Percentiles rank a stretch among this genome's conserved stretches.
These are phyloP conservation scores for Dromiciops gliroides DNA, from an alignment of 2,113 vertebrate species.

Conservation along the genomic window DNA sequence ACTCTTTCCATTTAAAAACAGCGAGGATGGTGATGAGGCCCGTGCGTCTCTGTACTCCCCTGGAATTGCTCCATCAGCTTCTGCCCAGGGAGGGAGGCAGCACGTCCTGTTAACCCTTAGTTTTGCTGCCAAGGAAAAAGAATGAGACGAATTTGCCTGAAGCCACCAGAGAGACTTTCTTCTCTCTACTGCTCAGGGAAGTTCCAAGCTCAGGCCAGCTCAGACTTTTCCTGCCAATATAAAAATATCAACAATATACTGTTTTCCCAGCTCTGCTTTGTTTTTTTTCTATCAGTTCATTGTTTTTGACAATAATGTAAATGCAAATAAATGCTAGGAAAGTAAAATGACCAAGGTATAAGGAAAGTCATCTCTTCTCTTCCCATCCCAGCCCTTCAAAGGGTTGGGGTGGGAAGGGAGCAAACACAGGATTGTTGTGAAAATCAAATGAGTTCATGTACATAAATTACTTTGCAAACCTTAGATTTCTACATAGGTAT, in stretches of 20 bases:
- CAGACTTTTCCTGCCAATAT: neutral
- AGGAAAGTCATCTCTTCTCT: too few species aligned
- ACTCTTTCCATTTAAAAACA: conserved; percentile 3
- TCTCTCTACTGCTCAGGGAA: neutral
- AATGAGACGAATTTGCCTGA: neutral
- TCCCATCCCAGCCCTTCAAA: too few species aligned
- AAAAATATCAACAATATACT: neutral
- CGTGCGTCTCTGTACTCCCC: neutral
- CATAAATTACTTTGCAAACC: too few species aligned
- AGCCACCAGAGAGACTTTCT: neutral
- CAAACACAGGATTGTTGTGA: too few species aligned
- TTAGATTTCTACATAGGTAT: too few species aligned
- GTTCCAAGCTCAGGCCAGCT: neutral
- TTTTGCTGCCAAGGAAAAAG: neutral
- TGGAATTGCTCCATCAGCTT: neutral
- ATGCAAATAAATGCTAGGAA: too few species aligned
- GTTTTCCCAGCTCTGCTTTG: too few species aligned
- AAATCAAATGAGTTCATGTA: too few species aligned
- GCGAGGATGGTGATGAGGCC: neutral
- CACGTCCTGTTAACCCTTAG: neutral
- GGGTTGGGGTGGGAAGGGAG: too few species aligned
- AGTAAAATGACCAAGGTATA: too few species aligned
- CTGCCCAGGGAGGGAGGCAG: neutral
- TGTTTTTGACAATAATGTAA: too few species aligned
- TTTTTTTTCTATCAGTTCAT: too few species aligned